Percentiles rank a stretch among this genome's conserved stretches.
phyloP scores from a whole-genome alignment of 2,797 vertebrate species.

The Brachyalestes nurse region DNA sequence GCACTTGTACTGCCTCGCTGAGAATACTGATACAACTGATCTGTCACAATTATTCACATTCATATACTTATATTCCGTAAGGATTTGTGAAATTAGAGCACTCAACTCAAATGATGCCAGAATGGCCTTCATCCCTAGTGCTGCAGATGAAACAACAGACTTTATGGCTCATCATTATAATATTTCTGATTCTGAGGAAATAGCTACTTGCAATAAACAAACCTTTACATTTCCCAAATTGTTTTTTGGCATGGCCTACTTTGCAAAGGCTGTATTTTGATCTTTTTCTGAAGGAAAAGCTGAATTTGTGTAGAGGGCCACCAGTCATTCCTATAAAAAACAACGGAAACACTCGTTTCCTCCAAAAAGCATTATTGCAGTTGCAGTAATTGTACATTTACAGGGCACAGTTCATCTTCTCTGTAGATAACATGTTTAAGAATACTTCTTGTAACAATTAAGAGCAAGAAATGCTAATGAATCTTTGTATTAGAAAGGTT shows the following conservation, averaged over 20 bases:
- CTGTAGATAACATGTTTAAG: not conserved
- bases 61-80: constrained; percentile 16
- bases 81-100: constrained; percentile 25
- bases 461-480: not conserved
- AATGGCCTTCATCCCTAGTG: constrained; percentile 3
- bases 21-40: constrained; percentile 48
- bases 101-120: constrained; percentile 16
- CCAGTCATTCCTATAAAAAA: constrained; percentile 1
- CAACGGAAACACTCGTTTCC: constrained; percentile 1
- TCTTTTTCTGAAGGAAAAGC: not conserved
- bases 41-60: constrained; percentile 44
- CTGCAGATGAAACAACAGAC: constrained; percentile 1
- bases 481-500: not conserved
- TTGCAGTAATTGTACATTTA: not conserved
- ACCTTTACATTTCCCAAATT: constrained; percentile 3
- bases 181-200: constrained; percentile 1
- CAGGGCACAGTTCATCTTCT: constrained; percentile 2
- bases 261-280: not conserved
- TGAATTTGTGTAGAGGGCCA: not conserved
- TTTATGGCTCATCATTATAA: not conserved
- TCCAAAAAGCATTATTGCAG: constrained; percentile 6
- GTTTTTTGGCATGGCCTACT: constrained; percentile 5
- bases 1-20: constrained; percentile 39
- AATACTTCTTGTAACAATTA: not conserved
- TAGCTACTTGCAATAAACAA: constrained; percentile 9